phyloP scores from a whole-genome alignment of 2,888 invertebrate species.

The Eretmocerus hayati region DNA sequence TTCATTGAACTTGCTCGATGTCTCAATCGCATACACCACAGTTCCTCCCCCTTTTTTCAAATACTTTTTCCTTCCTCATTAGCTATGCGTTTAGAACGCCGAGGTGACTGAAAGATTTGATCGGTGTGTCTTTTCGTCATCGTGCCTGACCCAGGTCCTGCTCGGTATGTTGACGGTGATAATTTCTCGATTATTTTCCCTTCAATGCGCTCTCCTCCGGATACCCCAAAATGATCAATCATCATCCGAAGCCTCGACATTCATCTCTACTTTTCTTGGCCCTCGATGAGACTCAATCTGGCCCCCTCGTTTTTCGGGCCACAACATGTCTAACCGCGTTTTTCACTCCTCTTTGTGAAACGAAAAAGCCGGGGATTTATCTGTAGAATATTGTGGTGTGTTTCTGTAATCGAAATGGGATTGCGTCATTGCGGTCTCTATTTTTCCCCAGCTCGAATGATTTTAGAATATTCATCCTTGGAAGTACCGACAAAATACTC shows the following conservation, averaged over 20 bases:
- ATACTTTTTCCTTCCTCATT: no score
- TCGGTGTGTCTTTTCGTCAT: background rate
- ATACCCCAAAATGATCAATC: background rate
- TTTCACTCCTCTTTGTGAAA: background rate
- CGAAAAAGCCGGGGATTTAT: background rate
- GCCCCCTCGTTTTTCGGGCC: background rate
- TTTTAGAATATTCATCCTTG: slow-evolving; percentile 15
- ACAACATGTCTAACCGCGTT: slow-evolving; percentile 1
- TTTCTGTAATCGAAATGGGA: slow-evolving; percentile 2
- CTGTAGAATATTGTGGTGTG: background rate
- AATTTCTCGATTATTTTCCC: background rate
- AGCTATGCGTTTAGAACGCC: no score
- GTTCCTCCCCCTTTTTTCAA: no score
- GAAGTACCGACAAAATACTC: slow-evolving; percentile 17
- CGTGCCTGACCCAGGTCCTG: background rate
- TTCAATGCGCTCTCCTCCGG: background rate
- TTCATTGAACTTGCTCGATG: no score
- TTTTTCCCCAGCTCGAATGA: background rate
- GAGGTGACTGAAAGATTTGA: no score
- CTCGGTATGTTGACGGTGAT: background rate
- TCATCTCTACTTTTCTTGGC: background rate
- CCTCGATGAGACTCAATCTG: background rate
- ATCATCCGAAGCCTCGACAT: background rate
- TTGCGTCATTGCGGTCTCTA: background rate
- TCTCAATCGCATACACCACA: no score